Evolutionary conservation across 2,113 vertebrate species (phyloP).

Genomic region (Oriolus oriolus): DNA sequence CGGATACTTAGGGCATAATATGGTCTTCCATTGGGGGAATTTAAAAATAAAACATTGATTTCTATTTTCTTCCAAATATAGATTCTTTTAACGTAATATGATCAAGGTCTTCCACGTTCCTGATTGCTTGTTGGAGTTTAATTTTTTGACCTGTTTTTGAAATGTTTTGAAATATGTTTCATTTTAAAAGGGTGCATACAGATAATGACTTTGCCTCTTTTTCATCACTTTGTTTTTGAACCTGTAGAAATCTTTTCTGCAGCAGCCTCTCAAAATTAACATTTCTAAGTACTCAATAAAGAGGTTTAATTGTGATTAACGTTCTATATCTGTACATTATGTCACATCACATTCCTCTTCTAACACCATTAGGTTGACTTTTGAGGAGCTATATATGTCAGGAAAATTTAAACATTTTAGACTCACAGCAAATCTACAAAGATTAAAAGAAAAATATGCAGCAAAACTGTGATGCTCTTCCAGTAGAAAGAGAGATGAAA

Average conservation of each 20-base stretch:
- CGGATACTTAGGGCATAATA: background rate
- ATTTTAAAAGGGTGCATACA: background rate
- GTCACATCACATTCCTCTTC: background rate
- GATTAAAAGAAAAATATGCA: background rate
- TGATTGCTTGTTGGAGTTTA: background rate
- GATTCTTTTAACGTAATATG: background rate
- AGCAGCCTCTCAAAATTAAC: background rate
- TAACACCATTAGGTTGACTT: background rate
- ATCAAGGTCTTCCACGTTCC: background rate
- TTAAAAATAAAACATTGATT: background rate
- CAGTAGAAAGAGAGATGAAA: background rate
- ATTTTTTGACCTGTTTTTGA: background rate
- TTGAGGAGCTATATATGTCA: background rate
- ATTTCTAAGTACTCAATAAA: background rate
- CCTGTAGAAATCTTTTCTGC: background rate
- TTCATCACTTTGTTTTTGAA: background rate
- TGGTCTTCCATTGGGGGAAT: background rate
- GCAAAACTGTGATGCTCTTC: background rate
- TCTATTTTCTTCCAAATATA: background rate
- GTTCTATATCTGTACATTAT: background rate
- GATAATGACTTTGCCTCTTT: background rate
- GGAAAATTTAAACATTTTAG: background rate
- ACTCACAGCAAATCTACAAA: background rate
- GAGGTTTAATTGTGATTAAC: constrained; percentile 4
- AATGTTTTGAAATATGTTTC: background rate